These are phyloP conservation scores for Cheilosia urbana DNA, from an alignment of 2,888 invertebrate species.

Conservation along the genomic window DNA sequence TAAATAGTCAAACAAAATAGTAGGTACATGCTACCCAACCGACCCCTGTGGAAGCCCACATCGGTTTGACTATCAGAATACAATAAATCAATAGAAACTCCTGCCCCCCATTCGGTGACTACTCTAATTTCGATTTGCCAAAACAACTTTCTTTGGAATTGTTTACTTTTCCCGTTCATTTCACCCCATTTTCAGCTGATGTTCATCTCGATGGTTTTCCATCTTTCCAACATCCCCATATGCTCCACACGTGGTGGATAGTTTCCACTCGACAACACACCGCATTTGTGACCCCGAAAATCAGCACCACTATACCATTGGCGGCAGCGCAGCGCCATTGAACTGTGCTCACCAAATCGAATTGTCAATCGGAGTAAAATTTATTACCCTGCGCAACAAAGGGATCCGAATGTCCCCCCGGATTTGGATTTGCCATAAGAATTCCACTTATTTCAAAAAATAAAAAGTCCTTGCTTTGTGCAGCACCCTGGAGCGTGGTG, in stretches of 20 bases:
- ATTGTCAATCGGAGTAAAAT: slow-evolving; percentile 74
- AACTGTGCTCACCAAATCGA: slow-evolving; percentile 75
- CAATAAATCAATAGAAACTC: slow-evolving; percentile 14
- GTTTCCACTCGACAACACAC: slow-evolving; percentile 73
- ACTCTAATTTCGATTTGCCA: slow-evolving; percentile 54
- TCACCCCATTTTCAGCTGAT: slow-evolving; percentile 57
- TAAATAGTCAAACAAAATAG: too few species aligned
- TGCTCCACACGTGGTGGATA: slow-evolving; percentile 44
- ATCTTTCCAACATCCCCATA: slow-evolving; percentile 1
- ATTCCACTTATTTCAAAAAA: slow-evolving; percentile 36
- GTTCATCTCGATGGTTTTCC: slow-evolving; percentile 45
- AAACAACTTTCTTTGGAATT: slow-evolving; percentile 47
- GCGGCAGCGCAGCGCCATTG: slow-evolving; percentile 59
- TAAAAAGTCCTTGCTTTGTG: slow-evolving; percentile 30
- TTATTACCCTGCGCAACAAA: slow-evolving; percentile 67
- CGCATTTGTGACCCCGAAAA: slow-evolving; percentile 55
- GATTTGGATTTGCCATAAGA: slow-evolving; percentile 42
- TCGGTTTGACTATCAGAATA: too few species aligned
- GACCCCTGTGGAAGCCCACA: too few species aligned
- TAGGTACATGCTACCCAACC: too few species aligned
- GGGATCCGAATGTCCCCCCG: slow-evolving; percentile 32
- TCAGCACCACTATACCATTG: slow-evolving; percentile 26
- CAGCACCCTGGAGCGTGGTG: background rate
- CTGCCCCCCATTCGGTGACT: slow-evolving; percentile 9
- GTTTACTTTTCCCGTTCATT: slow-evolving; percentile 71